These are phyloP conservation scores for Penaeus japonicus DNA, from an alignment of 1,140 invertebrate genomes.

Conservation along the genomic window DNA sequence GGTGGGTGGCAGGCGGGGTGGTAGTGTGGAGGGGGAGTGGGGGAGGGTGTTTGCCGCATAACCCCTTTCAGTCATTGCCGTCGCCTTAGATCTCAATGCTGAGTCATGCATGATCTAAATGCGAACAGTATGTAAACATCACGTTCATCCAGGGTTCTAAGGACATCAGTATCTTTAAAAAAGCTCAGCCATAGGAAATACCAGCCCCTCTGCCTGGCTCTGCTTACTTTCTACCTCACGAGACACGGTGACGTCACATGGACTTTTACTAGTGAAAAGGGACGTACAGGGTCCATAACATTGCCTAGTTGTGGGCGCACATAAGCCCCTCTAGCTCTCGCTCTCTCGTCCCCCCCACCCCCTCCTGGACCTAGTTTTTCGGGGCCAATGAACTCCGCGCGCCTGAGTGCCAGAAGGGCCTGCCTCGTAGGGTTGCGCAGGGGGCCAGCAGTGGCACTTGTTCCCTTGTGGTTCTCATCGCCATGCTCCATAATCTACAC, in stretches of 20 bases:
- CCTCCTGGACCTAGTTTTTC: conserved; percentile 43
- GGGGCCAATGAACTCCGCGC: conserved; percentile 47
- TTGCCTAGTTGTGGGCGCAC: background rate
- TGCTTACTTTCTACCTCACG: conserved; percentile 26
- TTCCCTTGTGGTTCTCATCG: conserved; percentile 23
- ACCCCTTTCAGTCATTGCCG: too few species aligned
- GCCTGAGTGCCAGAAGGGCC: conserved; percentile 47
- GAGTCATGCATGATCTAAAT: too few species aligned
- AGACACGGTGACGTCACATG: conserved; percentile 28
- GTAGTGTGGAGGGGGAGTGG: background rate
- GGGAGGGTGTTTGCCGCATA: too few species aligned
- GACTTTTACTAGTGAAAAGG: conserved; percentile 14
- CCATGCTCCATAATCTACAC: conserved; percentile 52
- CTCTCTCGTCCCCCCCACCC: background rate
- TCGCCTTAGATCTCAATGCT: too few species aligned
- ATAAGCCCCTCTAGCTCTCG: conserved; percentile 13
- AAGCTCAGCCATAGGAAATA: background rate
- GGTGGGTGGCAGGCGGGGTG: background rate
- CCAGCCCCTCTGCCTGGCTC: background rate
- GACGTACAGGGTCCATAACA: background rate
- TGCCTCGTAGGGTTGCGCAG: background rate
- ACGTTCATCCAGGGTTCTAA: too few species aligned
- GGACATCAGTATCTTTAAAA: too few species aligned
- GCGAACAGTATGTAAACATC: too few species aligned
- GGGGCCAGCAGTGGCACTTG: background rate